phyloP scores from a whole-genome alignment of 2,797 vertebrate genomes.

The Pempheris klunzingeri region DNA sequence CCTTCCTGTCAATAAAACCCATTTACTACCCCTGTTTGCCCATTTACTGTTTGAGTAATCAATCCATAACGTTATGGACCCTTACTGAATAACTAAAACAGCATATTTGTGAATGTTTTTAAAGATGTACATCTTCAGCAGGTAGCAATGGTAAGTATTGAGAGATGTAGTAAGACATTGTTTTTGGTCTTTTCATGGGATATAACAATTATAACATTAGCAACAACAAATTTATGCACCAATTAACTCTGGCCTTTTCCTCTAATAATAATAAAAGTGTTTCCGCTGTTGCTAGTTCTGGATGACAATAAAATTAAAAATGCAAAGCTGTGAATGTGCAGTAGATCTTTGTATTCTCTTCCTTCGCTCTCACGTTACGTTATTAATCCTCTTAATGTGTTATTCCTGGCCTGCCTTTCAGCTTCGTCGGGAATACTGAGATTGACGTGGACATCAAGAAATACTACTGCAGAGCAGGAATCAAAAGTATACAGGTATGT shows the following conservation, averaged over 20 bases:
- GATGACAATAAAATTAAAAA: too few species aligned
- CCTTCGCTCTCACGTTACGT: rapidly evolving
- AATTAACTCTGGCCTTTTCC: too few species aligned
- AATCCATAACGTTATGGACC: too few species aligned
- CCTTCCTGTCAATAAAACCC: background rate
- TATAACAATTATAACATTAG: too few species aligned
- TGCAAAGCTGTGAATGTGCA: too few species aligned
- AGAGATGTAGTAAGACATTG: background rate
- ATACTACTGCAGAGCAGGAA: slow-evolving; percentile 97
- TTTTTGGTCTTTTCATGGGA: background rate
- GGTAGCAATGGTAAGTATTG: too few species aligned
- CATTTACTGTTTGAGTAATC: too few species aligned
- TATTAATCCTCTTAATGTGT: background rate
- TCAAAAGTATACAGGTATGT: slow-evolving; percentile 95
- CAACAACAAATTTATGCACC: background rate
- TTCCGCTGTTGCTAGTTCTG: background rate
- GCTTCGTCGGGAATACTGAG: slow-evolving; percentile 96
- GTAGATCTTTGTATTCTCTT: background rate
- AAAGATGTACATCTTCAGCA: too few species aligned
- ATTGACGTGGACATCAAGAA: slow-evolving; percentile 97
- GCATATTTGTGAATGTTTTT: too few species aligned
- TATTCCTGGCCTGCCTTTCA: slow-evolving; percentile 64
- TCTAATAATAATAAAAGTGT: background rate
- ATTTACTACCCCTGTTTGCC: background rate
- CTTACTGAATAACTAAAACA: too few species aligned